These are phyloP conservation scores for Archips xylosteana DNA, from an alignment of 2,888 invertebrate species.

Conservation along the genomic window DNA sequence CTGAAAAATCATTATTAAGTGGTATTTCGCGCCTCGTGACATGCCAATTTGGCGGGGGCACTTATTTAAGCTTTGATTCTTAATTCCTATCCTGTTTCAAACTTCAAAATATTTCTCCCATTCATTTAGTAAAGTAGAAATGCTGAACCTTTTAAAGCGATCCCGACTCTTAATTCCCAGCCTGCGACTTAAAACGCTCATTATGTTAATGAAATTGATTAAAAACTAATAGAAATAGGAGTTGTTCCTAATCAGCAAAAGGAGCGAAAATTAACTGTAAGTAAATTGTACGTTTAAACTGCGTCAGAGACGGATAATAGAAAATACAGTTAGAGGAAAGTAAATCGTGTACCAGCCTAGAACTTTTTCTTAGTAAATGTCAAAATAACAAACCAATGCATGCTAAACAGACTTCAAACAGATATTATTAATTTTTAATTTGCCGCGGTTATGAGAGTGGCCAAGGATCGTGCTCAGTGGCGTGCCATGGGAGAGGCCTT, in stretches of 20 bases:
- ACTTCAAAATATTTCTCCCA: neutral
- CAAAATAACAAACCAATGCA: too few relatives aligned
- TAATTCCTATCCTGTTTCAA: neutral
- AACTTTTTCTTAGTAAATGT: too few relatives aligned
- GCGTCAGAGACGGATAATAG: neutral
- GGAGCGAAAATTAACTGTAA: slow-evolving; percentile 47
- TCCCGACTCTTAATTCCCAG: slow-evolving; percentile 37
- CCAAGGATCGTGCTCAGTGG: too few relatives aligned
- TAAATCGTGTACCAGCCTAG: neutral
- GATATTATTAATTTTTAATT: too few relatives aligned
- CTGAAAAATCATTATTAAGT: too few relatives aligned
- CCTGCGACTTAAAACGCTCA: slow-evolving; percentile 12
- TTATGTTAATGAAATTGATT: slow-evolving; percentile 37
- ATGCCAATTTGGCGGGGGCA: neutral
- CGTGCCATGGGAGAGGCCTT: too few relatives aligned
- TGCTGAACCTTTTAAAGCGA: slow-evolving; percentile 37
- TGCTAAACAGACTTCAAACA: too few relatives aligned
- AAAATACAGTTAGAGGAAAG: neutral
- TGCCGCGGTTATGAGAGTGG: too few relatives aligned
- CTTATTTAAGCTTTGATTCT: neutral
- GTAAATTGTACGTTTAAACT: slow-evolving; percentile 57
- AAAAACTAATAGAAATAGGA: slow-evolving; percentile 29
- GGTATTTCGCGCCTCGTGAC: neutral
- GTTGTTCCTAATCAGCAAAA: slow-evolving; percentile 27
- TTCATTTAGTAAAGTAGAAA: slow-evolving; percentile 4